phyloP scores from a whole-genome alignment of 2,113 vertebrate species.

The Okapia johnstoni region DNA sequence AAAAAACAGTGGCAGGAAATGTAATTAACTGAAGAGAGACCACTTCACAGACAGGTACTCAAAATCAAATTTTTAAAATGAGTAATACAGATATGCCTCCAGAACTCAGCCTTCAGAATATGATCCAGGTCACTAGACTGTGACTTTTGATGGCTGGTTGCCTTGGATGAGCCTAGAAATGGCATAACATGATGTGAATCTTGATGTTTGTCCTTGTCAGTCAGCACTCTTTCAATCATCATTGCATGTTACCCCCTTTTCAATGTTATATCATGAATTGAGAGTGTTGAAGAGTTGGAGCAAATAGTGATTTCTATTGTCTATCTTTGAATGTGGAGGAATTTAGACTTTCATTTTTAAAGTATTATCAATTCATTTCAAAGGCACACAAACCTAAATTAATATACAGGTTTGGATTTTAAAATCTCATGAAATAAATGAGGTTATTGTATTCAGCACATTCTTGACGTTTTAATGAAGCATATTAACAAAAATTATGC shows the following conservation, averaged over 20 bases:
- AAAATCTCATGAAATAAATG: conserved; percentile 1
- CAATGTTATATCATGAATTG: neutral
- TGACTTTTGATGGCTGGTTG: neutral
- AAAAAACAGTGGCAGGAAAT: neutral
- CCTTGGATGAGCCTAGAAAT: neutral
- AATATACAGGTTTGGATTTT: neutral
- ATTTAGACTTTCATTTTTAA: neutral
- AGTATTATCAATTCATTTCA: neutral
- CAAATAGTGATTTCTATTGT: neutral
- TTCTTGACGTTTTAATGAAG: conserved; percentile 42
- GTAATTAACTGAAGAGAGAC: neutral
- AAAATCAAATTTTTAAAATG: neutral
- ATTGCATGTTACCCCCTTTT: neutral
- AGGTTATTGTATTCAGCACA: neutral
- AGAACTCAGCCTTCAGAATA: neutral
- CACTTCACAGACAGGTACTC: neutral
- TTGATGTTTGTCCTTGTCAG: neutral
- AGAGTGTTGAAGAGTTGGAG: neutral
- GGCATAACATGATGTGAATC: fast-evolving
- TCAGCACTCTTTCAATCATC: neutral
- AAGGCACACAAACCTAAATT: conserved; percentile 9
- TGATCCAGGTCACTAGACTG: neutral
- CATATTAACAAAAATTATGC: conserved; percentile 50
- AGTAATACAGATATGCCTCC: neutral
- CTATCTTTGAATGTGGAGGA: neutral